Percentiles rank a stretch among this genome's conserved stretches.
Evolutionary conservation across 2,888 invertebrate genomes (phyloP).

Genomic region (Ecdyonurus torrentis): DNA sequence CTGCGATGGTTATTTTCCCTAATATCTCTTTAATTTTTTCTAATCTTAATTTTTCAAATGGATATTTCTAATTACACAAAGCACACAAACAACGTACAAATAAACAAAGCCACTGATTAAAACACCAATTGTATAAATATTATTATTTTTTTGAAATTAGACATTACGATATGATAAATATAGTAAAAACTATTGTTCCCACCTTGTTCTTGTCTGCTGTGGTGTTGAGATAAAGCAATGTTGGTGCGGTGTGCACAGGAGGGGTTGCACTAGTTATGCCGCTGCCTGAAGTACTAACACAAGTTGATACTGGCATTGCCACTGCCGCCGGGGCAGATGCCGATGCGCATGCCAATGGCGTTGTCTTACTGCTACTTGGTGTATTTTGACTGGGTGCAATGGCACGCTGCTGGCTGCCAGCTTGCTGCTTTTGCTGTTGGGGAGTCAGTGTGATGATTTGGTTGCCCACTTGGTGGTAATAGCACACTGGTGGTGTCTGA

Average conservation of each 20-base stretch:
- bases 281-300: not conserved
- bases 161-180: no score
- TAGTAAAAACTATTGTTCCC: no score
- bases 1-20: no score
- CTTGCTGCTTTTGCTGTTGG: constrained; percentile 12
- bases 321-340: not conserved
- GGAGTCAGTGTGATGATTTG: constrained; percentile 25
- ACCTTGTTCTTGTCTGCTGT: no score
- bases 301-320: not conserved
- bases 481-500: constrained; percentile 16
- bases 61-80: no score
- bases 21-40: no score
- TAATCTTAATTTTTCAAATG: no score
- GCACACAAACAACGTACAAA: no score
- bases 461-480: constrained; percentile 30
- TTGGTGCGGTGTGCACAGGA: not conserved
- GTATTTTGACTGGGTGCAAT: constrained; percentile 11
- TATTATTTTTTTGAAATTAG: no score
- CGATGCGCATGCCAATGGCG: not conserved
- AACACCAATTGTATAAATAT: no score
- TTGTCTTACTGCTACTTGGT: constrained; percentile 4
- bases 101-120: no score
- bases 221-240: not conserved
- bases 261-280: not conserved
- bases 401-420: not conserved